Base-by-base conservation (phyloP, 2,888 invertebrate species). In the Agrotis exclamationis region DNA sequence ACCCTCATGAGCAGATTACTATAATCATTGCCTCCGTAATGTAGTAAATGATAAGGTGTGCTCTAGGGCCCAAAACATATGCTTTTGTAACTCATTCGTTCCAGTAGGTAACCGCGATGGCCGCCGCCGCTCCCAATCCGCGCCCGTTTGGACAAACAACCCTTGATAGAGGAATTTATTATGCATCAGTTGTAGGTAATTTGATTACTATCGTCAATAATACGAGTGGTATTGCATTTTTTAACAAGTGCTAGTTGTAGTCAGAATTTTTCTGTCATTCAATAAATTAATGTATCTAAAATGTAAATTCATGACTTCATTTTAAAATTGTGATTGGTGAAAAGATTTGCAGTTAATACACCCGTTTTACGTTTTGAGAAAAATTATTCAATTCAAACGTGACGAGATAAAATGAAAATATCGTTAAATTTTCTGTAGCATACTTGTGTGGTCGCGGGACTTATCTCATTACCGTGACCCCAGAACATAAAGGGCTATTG, bases 41-140 rank as follows among this genome's bases (percentile, higher is more conserved):
- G 94, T 88, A 94, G 96, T 95, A 96, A 96, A 96, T 96, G 96
- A 96, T 95, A 95, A 96, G 95, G 94, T 95, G 91, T 91, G 92
- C 90, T 89, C 93, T 92, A 93, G 93, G 89, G 89, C 92, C 93
- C 94, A 93, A 95, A 96, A 96, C 95, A 96, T 95, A 96, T 96
- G 96, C 93, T 95, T 93, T 94, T 93, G 91, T 91, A 90, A 91
- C 95, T 92, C 93, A 93, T 94, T 95, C 93, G 95, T 95, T 94
- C 93, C 94, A 93, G 89, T 86, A 89, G 89, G 87, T 87, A 87
- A 87, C 82, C 86, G 84, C 76, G 64, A 67, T 58, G 45, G 70
- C 62, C n/a, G 24, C 57, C 48, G 51, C 67, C 63, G 77, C 70
- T 74, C 65, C 71, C 64, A 79, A 73, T 71, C 45, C 70, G 56